Evolutionary conservation across 2,797 vertebrate species (phyloP).

Genomic region (Ctenopoma multispine): DNA sequence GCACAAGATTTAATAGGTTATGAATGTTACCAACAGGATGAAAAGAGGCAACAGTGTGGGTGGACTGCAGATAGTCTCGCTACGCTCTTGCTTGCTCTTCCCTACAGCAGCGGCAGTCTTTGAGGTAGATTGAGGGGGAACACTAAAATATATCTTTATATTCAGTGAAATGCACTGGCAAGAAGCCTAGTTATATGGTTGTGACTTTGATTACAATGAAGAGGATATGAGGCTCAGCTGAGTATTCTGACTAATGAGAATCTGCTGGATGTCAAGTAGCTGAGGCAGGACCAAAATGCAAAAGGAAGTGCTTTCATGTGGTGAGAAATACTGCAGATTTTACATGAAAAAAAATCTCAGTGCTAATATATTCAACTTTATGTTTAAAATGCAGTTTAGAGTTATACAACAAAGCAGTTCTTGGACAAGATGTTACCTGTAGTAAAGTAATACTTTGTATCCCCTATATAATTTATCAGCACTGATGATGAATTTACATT

Average conservation of each 20-base stretch:
- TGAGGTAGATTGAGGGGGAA: constrained; percentile 68
- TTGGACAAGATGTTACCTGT: neutral
- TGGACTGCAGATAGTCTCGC: constrained; percentile 74
- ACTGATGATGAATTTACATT: neutral
- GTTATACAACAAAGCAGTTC: neutral
- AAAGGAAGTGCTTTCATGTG: constrained; percentile 20
- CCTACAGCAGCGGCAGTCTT: constrained; percentile 67
- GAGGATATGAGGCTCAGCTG: constrained; percentile 44
- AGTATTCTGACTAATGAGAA: constrained; percentile 59
- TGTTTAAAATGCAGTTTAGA: neutral
- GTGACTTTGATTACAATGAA: constrained; percentile 72
- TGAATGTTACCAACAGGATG: constrained; percentile 70
- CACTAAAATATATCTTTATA: constrained; percentile 29
- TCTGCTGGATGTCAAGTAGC: constrained; percentile 60
- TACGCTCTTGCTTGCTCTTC: constrained; percentile 51
- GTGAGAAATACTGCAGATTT: constrained; percentile 4
- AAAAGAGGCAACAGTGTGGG: constrained; percentile 77
- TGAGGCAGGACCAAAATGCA: constrained; percentile 40
- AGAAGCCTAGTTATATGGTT: constrained; percentile 61
- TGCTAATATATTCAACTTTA: neutral
- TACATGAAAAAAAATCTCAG: neutral
- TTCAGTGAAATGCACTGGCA: constrained; percentile 61
- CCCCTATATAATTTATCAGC: neutral
- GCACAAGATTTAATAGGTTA: constrained; percentile 76
- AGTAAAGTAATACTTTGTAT: neutral